Conservation (phyloP, 2,888 invertebrate genomes). For the Sphecodes monilicornis region DNA sequence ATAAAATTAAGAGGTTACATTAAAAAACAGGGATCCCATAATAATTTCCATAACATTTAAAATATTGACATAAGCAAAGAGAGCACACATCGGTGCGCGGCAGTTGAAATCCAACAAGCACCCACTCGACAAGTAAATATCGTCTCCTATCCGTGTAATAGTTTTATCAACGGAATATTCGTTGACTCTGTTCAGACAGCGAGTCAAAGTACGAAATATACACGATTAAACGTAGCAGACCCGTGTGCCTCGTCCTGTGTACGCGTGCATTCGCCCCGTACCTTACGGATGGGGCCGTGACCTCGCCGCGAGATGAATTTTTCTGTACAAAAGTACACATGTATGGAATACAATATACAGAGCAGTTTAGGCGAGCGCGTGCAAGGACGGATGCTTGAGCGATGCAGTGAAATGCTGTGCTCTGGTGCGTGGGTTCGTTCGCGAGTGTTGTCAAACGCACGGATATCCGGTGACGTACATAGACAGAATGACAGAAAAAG, state of each 20-base stretch:
- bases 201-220: not conserved
- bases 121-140: conserved; percentile 16
- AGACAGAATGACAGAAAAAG: conserved; percentile 31
- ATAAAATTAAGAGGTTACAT: not conserved
- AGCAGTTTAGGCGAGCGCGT: conserved; percentile 80
- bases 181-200: not conserved
- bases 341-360: conserved; percentile 68
- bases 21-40: not conserved
- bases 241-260: not conserved
- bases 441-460: conserved; percentile 69
- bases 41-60: not conserved
- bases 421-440: conserved; percentile 78
- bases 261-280: conserved; percentile 36
- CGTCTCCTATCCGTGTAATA: not conserved
- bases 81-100: not conserved
- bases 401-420: conserved; percentile 83
- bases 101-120: not conserved
- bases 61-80: not conserved
- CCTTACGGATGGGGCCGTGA: conserved; percentile 43
- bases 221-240: conserved; percentile 26
- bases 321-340: conserved; percentile 69
- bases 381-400: conserved; percentile 83
- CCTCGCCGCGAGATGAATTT: conserved; percentile 55
- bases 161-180: not conserved
- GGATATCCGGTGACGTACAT: conserved; percentile 60